Percentiles rank a stretch among this genome's conserved stretches.
These are phyloP conservation scores for Halesus radiatus DNA, from an alignment of 1,140 invertebrate genomes.

Conservation along the genomic window DNA sequence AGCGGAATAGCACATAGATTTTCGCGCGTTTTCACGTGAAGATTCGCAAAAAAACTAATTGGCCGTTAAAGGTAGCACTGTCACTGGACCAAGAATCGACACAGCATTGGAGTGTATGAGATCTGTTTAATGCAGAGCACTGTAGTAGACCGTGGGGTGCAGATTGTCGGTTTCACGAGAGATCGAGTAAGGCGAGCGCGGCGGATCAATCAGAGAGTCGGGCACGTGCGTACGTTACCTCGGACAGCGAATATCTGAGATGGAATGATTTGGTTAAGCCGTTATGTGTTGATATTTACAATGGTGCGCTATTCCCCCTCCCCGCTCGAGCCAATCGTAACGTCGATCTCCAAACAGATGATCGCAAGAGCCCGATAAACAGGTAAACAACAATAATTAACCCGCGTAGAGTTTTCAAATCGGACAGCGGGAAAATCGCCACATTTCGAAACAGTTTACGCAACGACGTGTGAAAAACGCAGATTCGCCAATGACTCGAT, in stretches of 20 bases:
- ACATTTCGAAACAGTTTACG: conserved; percentile 1
- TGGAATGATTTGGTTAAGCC: conserved; percentile 17
- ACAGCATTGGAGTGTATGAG: background rate
- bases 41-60: background rate
- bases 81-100: background rate
- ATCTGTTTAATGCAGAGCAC: too few relatives aligned
- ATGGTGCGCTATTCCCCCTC: conserved; percentile 12
- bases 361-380: conserved; percentile 2
- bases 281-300: conserved; percentile 21
- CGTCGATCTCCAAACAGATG: background rate
- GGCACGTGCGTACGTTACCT: conserved; percentile 14
- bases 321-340: conserved; percentile 9
- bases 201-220: background rate
- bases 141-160: too few relatives aligned
- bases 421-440: background rate
- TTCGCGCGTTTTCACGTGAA: background rate
- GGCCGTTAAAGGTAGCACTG: background rate
- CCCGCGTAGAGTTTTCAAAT: conserved; percentile 5
- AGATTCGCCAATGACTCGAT: too few relatives aligned
- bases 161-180: background rate
- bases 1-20: background rate
- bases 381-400: background rate
- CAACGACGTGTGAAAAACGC: background rate
- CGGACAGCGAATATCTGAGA: conserved; percentile 19
- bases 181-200: background rate